A percentile compares a stretch with the other conserved stretches of the same genome.
Conservation (phyloP, 2,888 invertebrate species). For the Sepioteuthis lessoniana region DNA sequence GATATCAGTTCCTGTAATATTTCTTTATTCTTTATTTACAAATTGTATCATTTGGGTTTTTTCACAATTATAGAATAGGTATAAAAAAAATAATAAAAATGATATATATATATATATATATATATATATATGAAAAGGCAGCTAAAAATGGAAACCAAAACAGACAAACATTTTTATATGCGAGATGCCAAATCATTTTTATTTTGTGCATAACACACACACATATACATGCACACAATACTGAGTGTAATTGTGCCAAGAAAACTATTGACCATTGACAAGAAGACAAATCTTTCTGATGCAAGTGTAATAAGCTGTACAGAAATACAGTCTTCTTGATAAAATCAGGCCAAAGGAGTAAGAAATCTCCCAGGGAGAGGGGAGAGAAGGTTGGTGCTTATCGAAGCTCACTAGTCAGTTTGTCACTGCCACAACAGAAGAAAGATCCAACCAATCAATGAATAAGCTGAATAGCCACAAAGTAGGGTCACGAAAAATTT, state of each 20-base stretch:
- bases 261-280: slow-evolving; percentile 33
- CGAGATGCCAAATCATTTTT: neutral
- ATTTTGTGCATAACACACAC: neutral
- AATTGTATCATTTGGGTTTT: too few relatives aligned
- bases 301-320: slow-evolving; percentile 33
- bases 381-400: neutral
- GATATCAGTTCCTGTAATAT: too few relatives aligned
- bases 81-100: too few relatives aligned
- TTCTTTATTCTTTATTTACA: too few relatives aligned
- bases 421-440: slow-evolving; percentile 33
- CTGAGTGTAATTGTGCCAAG: neutral
- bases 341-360: slow-evolving; percentile 33
- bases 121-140: neutral
- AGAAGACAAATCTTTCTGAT: neutral
- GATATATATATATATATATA: too few relatives aligned
- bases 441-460: slow-evolving; percentile 33
- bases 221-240: neutral
- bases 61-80: too few relatives aligned
- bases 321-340: slow-evolving; percentile 16
- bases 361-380: neutral
- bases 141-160: neutral
- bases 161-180: neutral
- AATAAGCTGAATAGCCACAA: slow-evolving; percentile 33
- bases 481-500: slow-evolving; percentile 35
- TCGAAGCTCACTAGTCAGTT: slow-evolving; percentile 17